Conservation (phyloP, 2,797 vertebrate species). For the Mergus octosetaceus region DNA sequence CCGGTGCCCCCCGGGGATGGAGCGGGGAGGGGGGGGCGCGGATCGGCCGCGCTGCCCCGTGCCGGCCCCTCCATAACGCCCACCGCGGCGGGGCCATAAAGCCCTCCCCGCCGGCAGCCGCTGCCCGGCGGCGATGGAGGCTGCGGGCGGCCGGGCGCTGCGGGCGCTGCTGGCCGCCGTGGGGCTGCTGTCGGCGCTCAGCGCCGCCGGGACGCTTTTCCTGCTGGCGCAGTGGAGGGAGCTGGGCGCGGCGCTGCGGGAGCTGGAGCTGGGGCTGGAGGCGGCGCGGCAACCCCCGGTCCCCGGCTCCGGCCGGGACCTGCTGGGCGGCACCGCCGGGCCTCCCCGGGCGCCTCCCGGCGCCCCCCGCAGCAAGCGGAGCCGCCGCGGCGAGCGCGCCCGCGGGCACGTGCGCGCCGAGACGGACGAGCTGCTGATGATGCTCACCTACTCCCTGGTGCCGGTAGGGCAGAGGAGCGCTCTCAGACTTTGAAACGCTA, state of each 20-base stretch:
- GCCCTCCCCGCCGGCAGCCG: not conserved
- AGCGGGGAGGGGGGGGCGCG: not conserved
- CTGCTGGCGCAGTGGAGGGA: conserved; percentile 87
- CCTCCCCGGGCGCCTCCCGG: not conserved
- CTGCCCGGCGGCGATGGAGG: not conserved
- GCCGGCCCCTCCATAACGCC: too few species aligned
- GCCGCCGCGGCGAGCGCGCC: conserved; percentile 76
- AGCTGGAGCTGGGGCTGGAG: conserved; percentile 54
- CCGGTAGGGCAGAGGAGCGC: conserved; percentile 83
- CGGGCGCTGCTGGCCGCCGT: conserved; percentile 80
- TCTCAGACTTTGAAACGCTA: accelerated
- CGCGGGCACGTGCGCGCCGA: conserved; percentile 73
- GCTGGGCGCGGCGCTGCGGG: conserved; percentile 76
- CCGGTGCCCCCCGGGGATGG: not conserved
- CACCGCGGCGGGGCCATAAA: conserved; percentile 2
- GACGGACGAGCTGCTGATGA: conserved; percentile 87
- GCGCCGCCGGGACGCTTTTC: conserved; percentile 85
- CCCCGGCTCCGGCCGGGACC: conserved; percentile 61
- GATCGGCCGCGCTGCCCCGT: too few species aligned
- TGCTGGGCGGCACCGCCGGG: conserved; percentile 21
- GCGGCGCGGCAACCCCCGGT: conserved; percentile 74
- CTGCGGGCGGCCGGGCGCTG: conserved; percentile 75
- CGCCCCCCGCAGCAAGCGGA: conserved; percentile 47
- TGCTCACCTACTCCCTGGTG: conserved; percentile 98
- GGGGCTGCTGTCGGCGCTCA: conserved; percentile 82